A percentile compares a stretch with the other conserved stretches of the same genome.
These are phyloP conservation scores for Botia kubotai DNA, from an alignment of 2,797 vertebrate species.

Conservation along the genomic window DNA sequence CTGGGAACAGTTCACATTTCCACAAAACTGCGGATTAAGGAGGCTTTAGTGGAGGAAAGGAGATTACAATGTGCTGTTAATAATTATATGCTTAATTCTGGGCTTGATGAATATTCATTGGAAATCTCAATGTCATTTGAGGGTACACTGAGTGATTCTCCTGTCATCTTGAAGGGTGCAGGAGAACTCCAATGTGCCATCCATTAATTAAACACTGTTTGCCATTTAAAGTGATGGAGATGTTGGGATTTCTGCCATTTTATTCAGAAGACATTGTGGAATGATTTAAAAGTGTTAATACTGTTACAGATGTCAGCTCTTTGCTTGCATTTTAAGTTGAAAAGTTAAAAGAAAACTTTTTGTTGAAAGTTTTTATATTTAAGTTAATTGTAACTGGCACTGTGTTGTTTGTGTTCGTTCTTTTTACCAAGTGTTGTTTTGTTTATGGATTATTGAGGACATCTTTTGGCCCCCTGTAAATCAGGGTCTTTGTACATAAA, in stretches of 20 bases:
- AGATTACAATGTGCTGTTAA: conserved; percentile 71
- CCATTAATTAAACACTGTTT: conserved; percentile 38
- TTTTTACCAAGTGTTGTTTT: background rate
- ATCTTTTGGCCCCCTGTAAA: background rate
- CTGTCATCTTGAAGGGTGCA: conserved; percentile 26
- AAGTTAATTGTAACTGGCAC: background rate
- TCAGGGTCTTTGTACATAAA: background rate
- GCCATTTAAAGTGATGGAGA: conserved; percentile 25
- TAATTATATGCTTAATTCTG: conserved; percentile 74
- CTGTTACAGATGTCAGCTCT: background rate
- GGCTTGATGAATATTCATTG: conserved; percentile 69
- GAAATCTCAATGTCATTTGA: conserved; percentile 67
- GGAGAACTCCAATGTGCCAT: conserved; percentile 23
- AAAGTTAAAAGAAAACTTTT: background rate
- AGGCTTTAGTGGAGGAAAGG: conserved; percentile 68
- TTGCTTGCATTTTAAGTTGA: background rate
- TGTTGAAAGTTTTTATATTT: background rate
- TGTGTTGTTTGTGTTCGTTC: background rate
- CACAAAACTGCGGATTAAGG: conserved; percentile 68
- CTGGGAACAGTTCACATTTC: conserved; percentile 68
- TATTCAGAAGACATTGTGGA: background rate
- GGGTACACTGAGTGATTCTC: conserved; percentile 55
- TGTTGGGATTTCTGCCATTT: background rate
- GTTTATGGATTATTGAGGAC: background rate
- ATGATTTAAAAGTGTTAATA: conserved; percentile 21